Conservation (phyloP, 2,113 vertebrate species). For the Aptenodytes forsteri region DNA sequence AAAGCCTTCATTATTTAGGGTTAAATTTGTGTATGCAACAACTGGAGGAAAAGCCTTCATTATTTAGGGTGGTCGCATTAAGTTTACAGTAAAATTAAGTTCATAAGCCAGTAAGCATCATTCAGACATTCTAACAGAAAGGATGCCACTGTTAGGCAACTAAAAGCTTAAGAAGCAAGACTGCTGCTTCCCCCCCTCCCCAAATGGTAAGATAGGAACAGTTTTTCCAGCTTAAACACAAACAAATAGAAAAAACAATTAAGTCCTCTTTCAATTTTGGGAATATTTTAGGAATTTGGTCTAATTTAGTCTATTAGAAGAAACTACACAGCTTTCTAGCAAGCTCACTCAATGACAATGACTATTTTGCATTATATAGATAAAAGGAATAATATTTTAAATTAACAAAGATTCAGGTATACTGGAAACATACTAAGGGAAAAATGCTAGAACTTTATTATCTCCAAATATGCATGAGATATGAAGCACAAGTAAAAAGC, state of each 20-base stretch:
- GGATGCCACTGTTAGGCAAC: background rate
- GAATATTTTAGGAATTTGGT: background rate
- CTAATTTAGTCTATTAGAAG: background rate
- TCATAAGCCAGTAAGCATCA: background rate
- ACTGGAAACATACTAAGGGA: background rate
- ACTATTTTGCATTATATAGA: background rate
- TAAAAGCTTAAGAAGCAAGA: background rate
- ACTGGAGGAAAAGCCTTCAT: background rate
- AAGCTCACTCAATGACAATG: background rate
- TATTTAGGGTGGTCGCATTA: background rate
- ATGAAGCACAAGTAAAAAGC: background rate
- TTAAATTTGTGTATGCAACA: background rate
- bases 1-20: background rate
- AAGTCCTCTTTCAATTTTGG: background rate
- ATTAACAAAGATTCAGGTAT: background rate
- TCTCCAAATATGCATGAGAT: background rate
- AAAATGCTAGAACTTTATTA: background rate
- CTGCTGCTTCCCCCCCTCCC: background rate
- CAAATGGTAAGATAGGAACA: background rate
- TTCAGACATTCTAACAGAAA: background rate
- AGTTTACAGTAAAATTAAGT: background rate
- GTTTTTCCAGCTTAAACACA: background rate
- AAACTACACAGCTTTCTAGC: background rate
- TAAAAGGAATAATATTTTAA: background rate
- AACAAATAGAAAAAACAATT: background rate